phyloP scores from a whole-genome alignment of 92 coral and sea anemone species.

The Meandrina meandrites region DNA sequence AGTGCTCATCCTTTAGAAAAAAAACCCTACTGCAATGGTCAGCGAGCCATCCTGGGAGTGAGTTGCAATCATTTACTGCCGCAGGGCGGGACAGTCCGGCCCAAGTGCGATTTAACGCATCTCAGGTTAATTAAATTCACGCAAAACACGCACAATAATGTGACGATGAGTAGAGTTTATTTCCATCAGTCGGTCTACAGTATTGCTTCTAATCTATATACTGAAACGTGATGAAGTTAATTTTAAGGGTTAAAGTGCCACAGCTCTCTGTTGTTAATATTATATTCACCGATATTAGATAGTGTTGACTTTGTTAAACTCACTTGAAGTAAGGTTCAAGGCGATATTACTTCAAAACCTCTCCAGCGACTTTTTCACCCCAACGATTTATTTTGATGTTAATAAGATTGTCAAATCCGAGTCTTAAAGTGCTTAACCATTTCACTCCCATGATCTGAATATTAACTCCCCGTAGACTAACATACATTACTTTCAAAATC shows the following conservation, averaged over 20 bases:
- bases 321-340: background rate
- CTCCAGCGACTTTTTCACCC: background rate
- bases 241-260: background rate
- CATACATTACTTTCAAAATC: too few species aligned
- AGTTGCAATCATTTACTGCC: too few species aligned
- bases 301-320: too few species aligned
- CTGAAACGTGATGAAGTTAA: background rate
- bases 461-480: too few species aligned
- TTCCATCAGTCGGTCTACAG: background rate
- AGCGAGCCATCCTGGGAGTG: too few species aligned
- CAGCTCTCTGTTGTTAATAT: background rate
- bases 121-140: background rate
- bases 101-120: background rate
- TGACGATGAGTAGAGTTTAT: constrained; percentile 2
- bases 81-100: too few species aligned
- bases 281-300: background rate
- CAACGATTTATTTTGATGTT: background rate
- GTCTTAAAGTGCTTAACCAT: too few species aligned
- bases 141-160: background rate
- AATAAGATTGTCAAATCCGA: background rate
- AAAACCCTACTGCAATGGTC: too few species aligned
- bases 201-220: background rate
- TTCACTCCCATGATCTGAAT: too few species aligned
- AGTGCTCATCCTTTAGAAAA: too few species aligned
- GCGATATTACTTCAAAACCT: background rate